A percentile compares a stretch with the other conserved stretches of the same genome.
Evolutionary conservation across 2,797 vertebrate species (phyloP).

Genomic region (Alectoris magna): DNA sequence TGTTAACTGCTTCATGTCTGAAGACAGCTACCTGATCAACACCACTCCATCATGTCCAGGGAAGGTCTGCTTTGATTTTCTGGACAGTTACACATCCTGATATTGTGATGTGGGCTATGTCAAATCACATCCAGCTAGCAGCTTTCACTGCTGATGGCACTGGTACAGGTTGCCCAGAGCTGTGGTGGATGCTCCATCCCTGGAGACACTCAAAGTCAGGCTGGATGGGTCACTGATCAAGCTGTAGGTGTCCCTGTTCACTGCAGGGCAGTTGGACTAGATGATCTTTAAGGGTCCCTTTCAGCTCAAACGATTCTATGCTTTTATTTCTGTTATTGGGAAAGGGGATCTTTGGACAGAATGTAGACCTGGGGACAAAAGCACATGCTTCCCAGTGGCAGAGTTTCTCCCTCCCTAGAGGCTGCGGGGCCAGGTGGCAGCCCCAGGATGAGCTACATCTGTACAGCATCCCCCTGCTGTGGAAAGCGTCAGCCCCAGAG

Average conservation of each 20-base stretch:
- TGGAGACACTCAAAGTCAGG: too few relatives aligned
- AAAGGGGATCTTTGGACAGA: background rate
- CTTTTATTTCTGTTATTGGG: background rate
- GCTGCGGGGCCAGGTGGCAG: background rate
- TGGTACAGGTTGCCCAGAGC: too few relatives aligned
- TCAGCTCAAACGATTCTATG: too few relatives aligned
- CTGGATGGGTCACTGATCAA: too few relatives aligned
- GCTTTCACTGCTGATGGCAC: background rate
- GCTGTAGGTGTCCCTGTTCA: too few relatives aligned
- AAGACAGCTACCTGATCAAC: background rate
- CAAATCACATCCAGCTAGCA: background rate
- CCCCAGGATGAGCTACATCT: background rate
- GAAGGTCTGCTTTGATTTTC: background rate
- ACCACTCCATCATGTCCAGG: background rate
- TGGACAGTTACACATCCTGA: accelerated
- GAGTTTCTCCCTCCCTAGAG: accelerated
- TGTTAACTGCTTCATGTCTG: constrained; percentile 63
- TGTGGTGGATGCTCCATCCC: too few relatives aligned
- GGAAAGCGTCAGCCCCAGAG: background rate
- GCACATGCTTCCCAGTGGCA: background rate
- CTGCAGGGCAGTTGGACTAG: too few relatives aligned
- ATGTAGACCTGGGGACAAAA: background rate
- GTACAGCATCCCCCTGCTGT: background rate
- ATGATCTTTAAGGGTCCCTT: too few relatives aligned
- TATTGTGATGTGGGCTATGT: background rate